Conservation (phyloP, 2,113 vertebrate genomes). For the Arvicanthis niloticus region DNA sequence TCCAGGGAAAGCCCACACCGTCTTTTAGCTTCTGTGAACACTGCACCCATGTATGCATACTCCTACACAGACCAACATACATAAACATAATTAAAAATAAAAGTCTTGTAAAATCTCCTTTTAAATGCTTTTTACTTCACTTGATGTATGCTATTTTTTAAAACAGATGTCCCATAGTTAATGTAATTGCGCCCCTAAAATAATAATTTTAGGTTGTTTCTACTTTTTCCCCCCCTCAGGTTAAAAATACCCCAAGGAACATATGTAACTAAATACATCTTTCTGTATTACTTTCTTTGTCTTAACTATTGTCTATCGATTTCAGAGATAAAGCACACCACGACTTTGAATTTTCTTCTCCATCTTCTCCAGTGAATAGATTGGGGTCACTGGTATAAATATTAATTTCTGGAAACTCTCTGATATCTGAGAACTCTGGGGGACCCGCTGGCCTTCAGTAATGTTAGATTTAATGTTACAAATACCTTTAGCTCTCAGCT, state of each 20-base stretch:
- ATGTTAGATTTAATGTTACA: constrained; percentile 38
- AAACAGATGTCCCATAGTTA: neutral
- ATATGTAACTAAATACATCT: neutral
- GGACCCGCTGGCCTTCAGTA: constrained; percentile 6
- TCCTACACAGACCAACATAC: too few relatives aligned
- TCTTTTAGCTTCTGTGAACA: neutral
- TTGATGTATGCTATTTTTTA: neutral
- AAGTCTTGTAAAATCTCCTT: neutral
- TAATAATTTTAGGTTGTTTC: constrained; percentile 1
- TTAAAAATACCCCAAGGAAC: constrained; percentile 12
- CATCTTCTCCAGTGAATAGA: neutral
- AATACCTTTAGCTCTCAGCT: neutral
- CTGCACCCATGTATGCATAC: neutral
- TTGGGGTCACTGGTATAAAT: constrained; percentile 32
- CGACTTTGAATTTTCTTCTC: constrained; percentile 33
- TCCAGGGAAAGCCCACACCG: neutral
- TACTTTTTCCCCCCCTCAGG: neutral
- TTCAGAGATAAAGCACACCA: neutral
- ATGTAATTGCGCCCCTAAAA: neutral
- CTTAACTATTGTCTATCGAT: neutral
- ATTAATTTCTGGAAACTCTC: constrained; percentile 61
- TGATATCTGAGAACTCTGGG: constrained; percentile 21
- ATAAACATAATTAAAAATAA: neutral
- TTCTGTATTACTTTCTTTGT: constrained; percentile 42
- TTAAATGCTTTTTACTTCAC: constrained; percentile 12